phyloP scores from a whole-genome alignment of 2,113 vertebrate species.

The Acinonyx jubatus region DNA sequence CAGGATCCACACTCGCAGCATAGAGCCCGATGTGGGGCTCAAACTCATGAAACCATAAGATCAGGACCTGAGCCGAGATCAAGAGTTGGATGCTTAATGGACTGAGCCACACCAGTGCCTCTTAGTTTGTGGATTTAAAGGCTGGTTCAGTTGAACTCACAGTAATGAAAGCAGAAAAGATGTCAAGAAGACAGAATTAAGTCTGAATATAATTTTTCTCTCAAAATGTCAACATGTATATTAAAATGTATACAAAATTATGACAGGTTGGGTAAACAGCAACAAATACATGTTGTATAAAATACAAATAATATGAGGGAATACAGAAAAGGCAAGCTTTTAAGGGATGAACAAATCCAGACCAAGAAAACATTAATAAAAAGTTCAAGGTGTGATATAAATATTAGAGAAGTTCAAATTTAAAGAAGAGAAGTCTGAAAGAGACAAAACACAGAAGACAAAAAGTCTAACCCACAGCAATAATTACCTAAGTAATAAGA shows the following conservation, averaged over 20 bases:
- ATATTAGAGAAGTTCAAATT: not conserved
- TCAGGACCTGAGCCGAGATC: too few species aligned
- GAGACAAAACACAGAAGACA: not conserved
- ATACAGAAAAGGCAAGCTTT: not conserved
- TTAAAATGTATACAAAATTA: not conserved
- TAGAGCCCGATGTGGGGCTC: too few species aligned
- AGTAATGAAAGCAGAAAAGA: not conserved
- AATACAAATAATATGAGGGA: not conserved
- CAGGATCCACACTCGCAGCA: too few species aligned
- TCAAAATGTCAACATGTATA: not conserved
- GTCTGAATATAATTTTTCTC: not conserved
- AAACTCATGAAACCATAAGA: too few species aligned
- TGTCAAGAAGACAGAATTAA: not conserved
- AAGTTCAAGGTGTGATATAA: not conserved
- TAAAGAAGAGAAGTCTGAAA: not conserved
- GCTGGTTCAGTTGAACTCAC: not conserved
- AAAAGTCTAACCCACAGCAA: not conserved
- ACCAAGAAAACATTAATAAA: not conserved
- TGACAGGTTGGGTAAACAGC: not conserved
- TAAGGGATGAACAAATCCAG: not conserved
- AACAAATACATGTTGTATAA: not conserved
- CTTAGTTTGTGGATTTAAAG: not conserved
- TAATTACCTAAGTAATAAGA: not conserved
- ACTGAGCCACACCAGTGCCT: too few species aligned
- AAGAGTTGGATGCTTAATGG: too few species aligned